Percentiles rank a stretch among this genome's conserved stretches.
Evolutionary conservation across 2,888 invertebrate genomes (phyloP).

Genomic region (Sphecodes monilicornis): DNA sequence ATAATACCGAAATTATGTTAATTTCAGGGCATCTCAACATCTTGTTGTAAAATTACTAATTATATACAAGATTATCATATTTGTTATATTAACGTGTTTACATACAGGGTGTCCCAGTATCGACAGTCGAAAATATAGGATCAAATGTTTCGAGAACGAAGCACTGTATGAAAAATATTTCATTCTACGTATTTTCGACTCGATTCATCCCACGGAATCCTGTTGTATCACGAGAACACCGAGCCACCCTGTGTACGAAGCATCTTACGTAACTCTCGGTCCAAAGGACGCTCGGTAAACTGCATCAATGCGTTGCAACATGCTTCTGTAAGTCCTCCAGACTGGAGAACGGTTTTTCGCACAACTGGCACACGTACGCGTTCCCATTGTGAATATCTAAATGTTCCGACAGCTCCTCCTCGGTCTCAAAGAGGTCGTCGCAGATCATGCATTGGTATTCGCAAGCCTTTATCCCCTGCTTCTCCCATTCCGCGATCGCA

Average conservation of each 20-base stretch:
- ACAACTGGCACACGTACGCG: conserved; percentile 78
- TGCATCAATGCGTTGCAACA: conserved; percentile 79
- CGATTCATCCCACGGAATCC: not conserved
- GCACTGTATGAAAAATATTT: not conserved
- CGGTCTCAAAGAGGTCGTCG: conserved; percentile 75
- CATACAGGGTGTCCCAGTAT: not conserved
- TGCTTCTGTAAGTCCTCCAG: conserved; percentile 79
- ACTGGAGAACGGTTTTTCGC: conserved; percentile 79
- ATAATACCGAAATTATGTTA: not conserved
- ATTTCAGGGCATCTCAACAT: conserved; percentile 5
- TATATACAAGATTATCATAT: not conserved
- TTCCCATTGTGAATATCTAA: conserved; percentile 78
- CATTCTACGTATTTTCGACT: not conserved
- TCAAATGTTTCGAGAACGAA: not conserved
- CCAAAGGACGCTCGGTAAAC: not conserved
- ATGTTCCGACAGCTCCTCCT: conserved; percentile 78
- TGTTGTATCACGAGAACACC: not conserved
- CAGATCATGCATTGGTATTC: conserved; percentile 78
- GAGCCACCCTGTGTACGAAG: not conserved
- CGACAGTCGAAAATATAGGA: not conserved
- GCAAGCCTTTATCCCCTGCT: conserved; percentile 70
- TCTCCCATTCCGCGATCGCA: conserved; percentile 79
- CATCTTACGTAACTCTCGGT: not conserved
- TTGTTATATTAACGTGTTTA: not conserved
- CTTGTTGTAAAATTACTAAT: not conserved